Evolutionary conservation across 2,113 vertebrate genomes (phyloP).

Genomic region (Melanostigma gelatinosum): DNA sequence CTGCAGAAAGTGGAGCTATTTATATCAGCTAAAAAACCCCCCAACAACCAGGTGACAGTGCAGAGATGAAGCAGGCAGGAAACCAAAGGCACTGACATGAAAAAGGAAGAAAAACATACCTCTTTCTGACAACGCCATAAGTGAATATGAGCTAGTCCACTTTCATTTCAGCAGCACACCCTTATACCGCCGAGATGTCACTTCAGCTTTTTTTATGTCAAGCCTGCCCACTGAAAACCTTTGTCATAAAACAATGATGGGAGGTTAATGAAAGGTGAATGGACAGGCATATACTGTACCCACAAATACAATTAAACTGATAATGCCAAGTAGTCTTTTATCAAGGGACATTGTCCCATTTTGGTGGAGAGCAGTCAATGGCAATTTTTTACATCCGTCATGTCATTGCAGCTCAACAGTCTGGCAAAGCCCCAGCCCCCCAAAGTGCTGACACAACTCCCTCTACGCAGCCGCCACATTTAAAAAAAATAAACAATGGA

Average conservation of each 20-base stretch:
- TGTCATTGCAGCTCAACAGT: conserved; percentile 28
- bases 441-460: conserved; percentile 60
- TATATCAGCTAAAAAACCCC: conserved; percentile 61
- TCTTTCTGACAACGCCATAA: conserved; percentile 59
- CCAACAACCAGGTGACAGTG: conserved; percentile 71
- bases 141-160: conserved; percentile 46
- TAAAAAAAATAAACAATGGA: conserved; percentile 6
- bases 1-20: conserved; percentile 76
- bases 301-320: conserved; percentile 48
- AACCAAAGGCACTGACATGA: conserved; percentile 61
- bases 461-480: conserved; percentile 1
- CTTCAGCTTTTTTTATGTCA: conserved; percentile 37
- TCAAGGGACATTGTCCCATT: conserved; percentile 54
- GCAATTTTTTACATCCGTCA: conserved; percentile 56
- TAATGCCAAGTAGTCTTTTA: conserved; percentile 59
- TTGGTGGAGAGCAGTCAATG: conserved; percentile 47
- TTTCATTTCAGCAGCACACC: conserved; percentile 47
- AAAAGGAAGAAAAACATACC: conserved; percentile 64
- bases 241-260: conserved; percentile 61
- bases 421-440: conserved; percentile 40
- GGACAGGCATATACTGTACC: conserved; percentile 31
- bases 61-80: conserved; percentile 57
- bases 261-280: conserved; percentile 71
- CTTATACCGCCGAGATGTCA: conserved; percentile 42
- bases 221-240: conserved; percentile 5